A percentile compares a stretch with the other conserved stretches of the same genome.
phyloP scores from a whole-genome alignment of 2,797 vertebrate genomes.

The Columba guinea region DNA sequence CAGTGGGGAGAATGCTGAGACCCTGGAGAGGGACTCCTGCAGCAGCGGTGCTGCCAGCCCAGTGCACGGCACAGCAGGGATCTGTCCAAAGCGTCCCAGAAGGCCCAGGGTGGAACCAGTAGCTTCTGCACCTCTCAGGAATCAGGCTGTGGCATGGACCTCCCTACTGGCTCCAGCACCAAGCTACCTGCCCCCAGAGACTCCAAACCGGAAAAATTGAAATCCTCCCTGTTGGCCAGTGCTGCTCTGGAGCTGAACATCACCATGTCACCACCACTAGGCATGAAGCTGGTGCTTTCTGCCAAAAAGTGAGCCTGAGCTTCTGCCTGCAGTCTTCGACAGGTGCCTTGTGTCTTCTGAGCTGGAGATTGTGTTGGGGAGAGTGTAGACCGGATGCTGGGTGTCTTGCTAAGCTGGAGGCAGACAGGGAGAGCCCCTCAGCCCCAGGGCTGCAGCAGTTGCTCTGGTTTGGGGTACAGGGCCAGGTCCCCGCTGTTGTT shows the following conservation, averaged over 20 bases:
- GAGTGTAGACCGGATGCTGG: neutral
- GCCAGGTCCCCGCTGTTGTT: no score
- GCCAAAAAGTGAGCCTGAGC: slow-evolving; percentile 86
- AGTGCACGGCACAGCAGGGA: neutral
- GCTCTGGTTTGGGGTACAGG: fast-evolving
- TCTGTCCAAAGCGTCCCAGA: neutral
- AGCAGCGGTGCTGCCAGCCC: slow-evolving; percentile 26
- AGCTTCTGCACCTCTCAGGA: slow-evolving; percentile 49
- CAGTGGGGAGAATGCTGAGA: neutral
- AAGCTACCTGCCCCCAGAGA: slow-evolving; percentile 71
- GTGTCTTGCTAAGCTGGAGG: neutral
- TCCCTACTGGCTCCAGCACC: neutral
- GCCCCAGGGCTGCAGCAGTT: neutral
- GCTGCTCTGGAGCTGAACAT: slow-evolving; percentile 74
- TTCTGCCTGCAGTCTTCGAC: neutral
- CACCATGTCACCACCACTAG: slow-evolving; percentile 87
- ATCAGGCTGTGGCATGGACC: neutral
- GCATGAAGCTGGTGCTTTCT: slow-evolving; percentile 88
- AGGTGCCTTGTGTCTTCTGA: fast-evolving
- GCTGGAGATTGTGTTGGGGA: neutral
- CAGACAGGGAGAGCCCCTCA: neutral
- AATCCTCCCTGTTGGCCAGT: slow-evolving; percentile 75
- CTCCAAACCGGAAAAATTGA: slow-evolving; percentile 73
- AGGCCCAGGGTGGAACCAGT: neutral
- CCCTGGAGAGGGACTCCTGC: neutral